These are phyloP conservation scores for Eurypyga helias DNA, from an alignment of 2,113 vertebrate species.

Conservation along the genomic window DNA sequence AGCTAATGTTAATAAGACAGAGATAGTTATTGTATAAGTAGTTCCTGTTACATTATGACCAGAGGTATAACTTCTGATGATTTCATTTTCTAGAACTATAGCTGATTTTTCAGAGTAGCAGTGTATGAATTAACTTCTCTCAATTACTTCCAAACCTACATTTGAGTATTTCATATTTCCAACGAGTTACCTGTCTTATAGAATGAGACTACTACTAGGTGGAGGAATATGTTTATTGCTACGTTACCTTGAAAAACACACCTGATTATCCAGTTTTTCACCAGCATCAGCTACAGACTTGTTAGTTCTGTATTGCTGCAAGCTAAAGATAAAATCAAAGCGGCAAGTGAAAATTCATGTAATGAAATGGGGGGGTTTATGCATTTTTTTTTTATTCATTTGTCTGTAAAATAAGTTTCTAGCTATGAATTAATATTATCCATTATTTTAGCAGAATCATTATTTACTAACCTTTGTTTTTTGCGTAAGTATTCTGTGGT, in stretches of 20 bases:
- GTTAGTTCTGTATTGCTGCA: background rate
- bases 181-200: background rate
- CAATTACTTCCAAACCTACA: background rate
- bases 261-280: slow-evolving; percentile 55
- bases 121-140: background rate
- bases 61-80: background rate
- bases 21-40: background rate
- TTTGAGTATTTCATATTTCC: background rate
- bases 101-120: background rate
- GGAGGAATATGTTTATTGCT: background rate
- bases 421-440: background rate
- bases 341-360: background rate
- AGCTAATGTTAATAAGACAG: background rate
- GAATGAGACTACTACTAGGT: background rate
- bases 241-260: slow-evolving; percentile 45
- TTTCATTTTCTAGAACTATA: background rate
- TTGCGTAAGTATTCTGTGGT: slow-evolving; percentile 55
- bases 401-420: background rate
- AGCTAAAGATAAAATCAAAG: slow-evolving; percentile 38
- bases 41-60: background rate
- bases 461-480: slow-evolving; percentile 66
- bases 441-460: background rate
- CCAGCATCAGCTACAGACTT: background rate
- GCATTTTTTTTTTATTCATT: background rate
- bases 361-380: rapidly evolving